These are phyloP conservation scores for Pholis gunnellus DNA, from an alignment of 2,113 vertebrate species.

Conservation along the genomic window DNA sequence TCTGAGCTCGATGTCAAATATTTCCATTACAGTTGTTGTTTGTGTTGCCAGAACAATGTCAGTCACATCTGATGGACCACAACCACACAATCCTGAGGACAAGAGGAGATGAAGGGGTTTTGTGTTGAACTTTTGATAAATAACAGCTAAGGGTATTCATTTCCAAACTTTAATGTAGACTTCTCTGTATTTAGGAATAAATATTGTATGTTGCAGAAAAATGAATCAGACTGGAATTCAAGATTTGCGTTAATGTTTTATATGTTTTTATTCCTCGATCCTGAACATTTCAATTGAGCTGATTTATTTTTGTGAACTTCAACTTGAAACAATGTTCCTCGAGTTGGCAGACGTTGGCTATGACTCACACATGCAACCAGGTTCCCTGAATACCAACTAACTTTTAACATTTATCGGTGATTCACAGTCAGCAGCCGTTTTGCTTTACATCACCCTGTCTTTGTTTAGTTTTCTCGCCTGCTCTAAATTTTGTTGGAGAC, in stretches of 20 bases:
- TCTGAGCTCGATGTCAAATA: neutral
- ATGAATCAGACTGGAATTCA: neutral
- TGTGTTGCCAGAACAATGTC: neutral
- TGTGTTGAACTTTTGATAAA: neutral
- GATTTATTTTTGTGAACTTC: neutral
- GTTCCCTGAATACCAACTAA: neutral
- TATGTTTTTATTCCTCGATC: neutral
- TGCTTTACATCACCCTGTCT: neutral
- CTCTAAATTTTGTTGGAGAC: neutral
- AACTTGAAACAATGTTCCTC: neutral
- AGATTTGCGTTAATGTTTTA: neutral
- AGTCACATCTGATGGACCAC: neutral
- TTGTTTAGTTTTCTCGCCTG: too few relatives aligned
- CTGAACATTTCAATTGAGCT: neutral
- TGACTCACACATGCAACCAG: neutral
- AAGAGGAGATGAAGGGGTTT: neutral
- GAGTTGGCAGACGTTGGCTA: neutral
- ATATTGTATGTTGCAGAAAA: neutral
- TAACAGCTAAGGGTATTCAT: neutral
- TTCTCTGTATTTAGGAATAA: neutral
- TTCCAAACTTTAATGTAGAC: neutral
- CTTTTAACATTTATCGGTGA: neutral
- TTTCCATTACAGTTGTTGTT: neutral
- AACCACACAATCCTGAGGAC: neutral
- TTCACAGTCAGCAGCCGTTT: neutral